Percentiles rank a stretch among this genome's conserved stretches.
Evolutionary conservation across 2,888 invertebrate species (phyloP).

Genomic region (Andrena dorsata): DNA sequence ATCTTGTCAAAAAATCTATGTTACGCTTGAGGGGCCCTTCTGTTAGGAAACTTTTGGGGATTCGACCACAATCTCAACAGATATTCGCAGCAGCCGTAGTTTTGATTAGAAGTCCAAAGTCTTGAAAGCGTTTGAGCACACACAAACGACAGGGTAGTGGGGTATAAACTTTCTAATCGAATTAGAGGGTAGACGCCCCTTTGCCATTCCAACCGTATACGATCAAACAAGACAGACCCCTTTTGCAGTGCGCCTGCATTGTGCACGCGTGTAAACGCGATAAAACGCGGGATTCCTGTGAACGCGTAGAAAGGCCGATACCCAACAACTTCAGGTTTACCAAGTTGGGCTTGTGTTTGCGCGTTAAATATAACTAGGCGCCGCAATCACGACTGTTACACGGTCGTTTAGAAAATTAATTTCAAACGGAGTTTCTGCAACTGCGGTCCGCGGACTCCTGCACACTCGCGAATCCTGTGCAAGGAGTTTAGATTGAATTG

Average conservation of each 20-base stretch:
- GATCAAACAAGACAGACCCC: conserved; percentile 58
- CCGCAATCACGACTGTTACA: neutral
- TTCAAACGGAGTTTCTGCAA: neutral
- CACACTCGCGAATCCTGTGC: neutral
- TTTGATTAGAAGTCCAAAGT: conserved; percentile 54
- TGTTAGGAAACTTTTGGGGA: conserved; percentile 5
- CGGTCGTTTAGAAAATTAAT: conserved; percentile 7
- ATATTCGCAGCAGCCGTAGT: conserved; percentile 46
- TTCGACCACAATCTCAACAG: conserved; percentile 36
- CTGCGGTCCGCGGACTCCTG: no score
- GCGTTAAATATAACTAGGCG: neutral
- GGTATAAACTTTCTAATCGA: conserved; percentile 67
- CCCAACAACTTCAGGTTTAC: neutral
- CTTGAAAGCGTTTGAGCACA: conserved; percentile 55
- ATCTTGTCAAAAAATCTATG: no score
- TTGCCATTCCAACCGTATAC: conserved; percentile 47
- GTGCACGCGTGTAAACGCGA: conserved; percentile 36
- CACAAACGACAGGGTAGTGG: conserved; percentile 36
- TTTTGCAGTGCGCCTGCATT: conserved; percentile 18
- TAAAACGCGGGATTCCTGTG: conserved; percentile 18
- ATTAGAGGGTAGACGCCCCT: conserved; percentile 62
- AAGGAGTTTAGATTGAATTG: neutral
- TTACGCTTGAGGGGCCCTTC: no score
- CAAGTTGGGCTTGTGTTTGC: neutral
- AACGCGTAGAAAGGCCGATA: conserved; percentile 11